These are phyloP conservation scores for Stramonita haemastoma DNA, from an alignment of 2,888 invertebrate genomes.

Conservation along the genomic window DNA sequence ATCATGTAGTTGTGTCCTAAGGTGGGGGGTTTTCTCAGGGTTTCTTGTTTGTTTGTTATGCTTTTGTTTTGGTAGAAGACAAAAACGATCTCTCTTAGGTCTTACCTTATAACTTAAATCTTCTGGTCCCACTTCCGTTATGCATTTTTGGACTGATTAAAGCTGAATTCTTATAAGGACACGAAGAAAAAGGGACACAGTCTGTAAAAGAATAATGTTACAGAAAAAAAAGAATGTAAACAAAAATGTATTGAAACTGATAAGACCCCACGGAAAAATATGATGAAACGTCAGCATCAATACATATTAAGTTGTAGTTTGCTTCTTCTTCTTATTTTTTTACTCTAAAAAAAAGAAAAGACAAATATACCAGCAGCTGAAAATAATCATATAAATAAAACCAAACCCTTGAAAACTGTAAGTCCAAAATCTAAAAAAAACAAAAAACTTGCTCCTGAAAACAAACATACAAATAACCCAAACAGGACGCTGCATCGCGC, in stretches of 20 bases:
- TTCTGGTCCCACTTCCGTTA: no score
- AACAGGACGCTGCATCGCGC: no score
- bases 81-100: no score
- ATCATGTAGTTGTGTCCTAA: no score
- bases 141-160: no score
- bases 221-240: background rate
- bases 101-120: no score
- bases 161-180: no score
- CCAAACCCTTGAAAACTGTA: background rate
- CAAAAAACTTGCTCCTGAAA: background rate
- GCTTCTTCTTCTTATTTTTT: background rate
- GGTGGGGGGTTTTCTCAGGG: no score
- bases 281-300: background rate
- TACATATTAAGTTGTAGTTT: background rate
- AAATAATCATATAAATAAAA: background rate
- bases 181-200: background rate
- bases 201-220: background rate
- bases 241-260: no score
- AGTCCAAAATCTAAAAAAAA: background rate
- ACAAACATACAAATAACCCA: background rate
- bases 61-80: no score
- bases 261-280: background rate
- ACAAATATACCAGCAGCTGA: background rate
- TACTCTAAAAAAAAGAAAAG: background rate
- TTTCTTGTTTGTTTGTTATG: no score